A percentile compares a stretch with the other conserved stretches of the same genome.
Evolutionary conservation across 2,888 invertebrate genomes (phyloP).

Genomic region (Glaucopsyche alexis): DNA sequence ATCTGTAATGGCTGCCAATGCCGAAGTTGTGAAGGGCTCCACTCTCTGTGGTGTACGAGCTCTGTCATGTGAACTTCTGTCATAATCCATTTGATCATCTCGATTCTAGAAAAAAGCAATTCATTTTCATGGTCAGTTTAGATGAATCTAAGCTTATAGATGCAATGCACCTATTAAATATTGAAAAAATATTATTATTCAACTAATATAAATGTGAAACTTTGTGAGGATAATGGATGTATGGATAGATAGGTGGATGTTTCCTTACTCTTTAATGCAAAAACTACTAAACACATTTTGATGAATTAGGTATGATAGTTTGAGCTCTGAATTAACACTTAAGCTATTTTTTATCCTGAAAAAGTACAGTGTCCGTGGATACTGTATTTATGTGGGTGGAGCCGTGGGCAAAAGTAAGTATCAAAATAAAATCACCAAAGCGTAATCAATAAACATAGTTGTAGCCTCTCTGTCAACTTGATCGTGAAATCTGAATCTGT

Average conservation of each 20-base stretch:
- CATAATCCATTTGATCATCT: conserved; percentile 95
- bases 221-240: too few species aligned
- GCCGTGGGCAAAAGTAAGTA: too few species aligned
- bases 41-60: conserved; percentile 92
- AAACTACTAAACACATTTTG: too few species aligned
- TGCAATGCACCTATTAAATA: not conserved
- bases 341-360: too few species aligned
- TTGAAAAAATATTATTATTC: too few species aligned
- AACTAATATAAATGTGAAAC: too few species aligned
- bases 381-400: too few species aligned
- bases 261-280: too few species aligned
- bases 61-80: conserved; percentile 86
- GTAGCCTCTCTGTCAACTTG: conserved; percentile 84
- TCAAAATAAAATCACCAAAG: conserved; percentile 57
- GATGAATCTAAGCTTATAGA: not conserved
- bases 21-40: conserved; percentile 87
- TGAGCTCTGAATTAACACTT: too few species aligned
- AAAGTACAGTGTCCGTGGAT: too few species aligned
- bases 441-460: conserved; percentile 95
- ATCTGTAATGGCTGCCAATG: conserved; percentile 87
- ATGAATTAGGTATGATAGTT: too few species aligned
- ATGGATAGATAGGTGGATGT: too few species aligned
- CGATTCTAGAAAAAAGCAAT: conserved; percentile 80
- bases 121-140: not conserved
- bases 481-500: conserved; percentile 85